phyloP scores from a whole-genome alignment of 2,113 vertebrate genomes.

The Nannospalax galili region DNA sequence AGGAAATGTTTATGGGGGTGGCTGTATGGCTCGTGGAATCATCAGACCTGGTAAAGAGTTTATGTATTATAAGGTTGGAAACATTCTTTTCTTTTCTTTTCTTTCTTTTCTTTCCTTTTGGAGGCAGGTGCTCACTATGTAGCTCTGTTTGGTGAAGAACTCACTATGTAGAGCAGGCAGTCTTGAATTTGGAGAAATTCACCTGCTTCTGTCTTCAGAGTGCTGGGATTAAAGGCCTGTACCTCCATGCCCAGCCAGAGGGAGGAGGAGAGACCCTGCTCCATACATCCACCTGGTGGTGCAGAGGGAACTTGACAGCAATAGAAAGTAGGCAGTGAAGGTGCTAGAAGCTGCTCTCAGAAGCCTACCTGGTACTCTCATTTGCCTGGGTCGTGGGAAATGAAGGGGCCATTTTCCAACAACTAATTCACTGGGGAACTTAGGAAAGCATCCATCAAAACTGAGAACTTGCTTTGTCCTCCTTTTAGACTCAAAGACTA shows the following conservation, averaged over 20 bases:
- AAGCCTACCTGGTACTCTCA: not conserved
- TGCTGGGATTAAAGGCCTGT: not conserved
- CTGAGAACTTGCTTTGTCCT: not conserved
- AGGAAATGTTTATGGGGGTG: not conserved
- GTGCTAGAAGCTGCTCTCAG: not conserved
- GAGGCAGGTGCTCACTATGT: too few species aligned
- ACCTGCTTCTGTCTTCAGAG: not conserved
- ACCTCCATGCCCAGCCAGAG: not conserved
- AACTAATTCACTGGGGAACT: not conserved
- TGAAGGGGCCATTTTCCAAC: not conserved
- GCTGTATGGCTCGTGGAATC: not conserved
- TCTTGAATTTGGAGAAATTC: not conserved
- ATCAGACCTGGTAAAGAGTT: not conserved
- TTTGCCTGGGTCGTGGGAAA: not conserved
- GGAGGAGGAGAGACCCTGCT: not conserved
- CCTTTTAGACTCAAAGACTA: not conserved
- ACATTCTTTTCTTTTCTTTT: not conserved
- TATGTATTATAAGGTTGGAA: not conserved
- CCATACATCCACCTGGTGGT: not conserved
- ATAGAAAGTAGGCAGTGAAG: not conserved
- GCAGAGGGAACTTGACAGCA: not conserved
- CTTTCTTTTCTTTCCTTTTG: too few species aligned
- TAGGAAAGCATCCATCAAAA: slow-evolving; percentile 2
- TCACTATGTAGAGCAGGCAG: not conserved
- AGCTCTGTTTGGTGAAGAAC: not conserved